Base-by-base conservation (phyloP, 1,140 invertebrate species). In the Musca vetustissima region DNA sequence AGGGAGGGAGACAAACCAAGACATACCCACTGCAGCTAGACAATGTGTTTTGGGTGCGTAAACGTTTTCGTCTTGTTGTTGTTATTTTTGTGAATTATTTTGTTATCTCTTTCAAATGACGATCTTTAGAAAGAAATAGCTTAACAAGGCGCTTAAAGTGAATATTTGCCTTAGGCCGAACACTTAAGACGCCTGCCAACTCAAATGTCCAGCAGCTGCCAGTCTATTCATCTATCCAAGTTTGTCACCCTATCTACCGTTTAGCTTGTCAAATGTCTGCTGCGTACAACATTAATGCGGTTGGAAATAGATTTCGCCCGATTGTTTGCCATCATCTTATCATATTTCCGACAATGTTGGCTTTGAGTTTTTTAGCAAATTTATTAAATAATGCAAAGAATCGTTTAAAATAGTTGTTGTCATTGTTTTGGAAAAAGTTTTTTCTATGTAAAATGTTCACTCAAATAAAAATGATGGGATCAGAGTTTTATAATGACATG, bases 271-370 rank as follows among this genome's bases (percentile, higher is more conserved):
- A 21, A 61, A 61, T 28, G n/a, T 28, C 36, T n/a, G 13, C 19
- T 7, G 32, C n/a, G 32, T 36, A 61, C 22, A 36, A 13, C 36
- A 43, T 43, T 43, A 43, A 43, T 43, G 36, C 36, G 13, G 36
- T 43, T n/a, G 11, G 36, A 43, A 2, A 43, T 43, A 43, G 13
- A 43, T 43, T 43, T 17, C 36, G 57, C 57, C 57, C 36, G 57
- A 8, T 61, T 61, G 28, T 28, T 21, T 43, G 57, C 28, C 57
- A 61, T 61, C 57, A 61, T 61, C 57, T 61, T 61, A 61, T 61
- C 57, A 61, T 61, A 61, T 61, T 61, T 61, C 57, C 57, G 57
- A 61, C 57, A 61, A 61, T 61, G 36, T 61, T 13, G 36, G 28
- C 17, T 61, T 61, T 55, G 11, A 55, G 9, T 9, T 19, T n/a